phyloP scores from a whole-genome alignment of 2,113 vertebrate species.

The Dasyprocta punctata region DNA sequence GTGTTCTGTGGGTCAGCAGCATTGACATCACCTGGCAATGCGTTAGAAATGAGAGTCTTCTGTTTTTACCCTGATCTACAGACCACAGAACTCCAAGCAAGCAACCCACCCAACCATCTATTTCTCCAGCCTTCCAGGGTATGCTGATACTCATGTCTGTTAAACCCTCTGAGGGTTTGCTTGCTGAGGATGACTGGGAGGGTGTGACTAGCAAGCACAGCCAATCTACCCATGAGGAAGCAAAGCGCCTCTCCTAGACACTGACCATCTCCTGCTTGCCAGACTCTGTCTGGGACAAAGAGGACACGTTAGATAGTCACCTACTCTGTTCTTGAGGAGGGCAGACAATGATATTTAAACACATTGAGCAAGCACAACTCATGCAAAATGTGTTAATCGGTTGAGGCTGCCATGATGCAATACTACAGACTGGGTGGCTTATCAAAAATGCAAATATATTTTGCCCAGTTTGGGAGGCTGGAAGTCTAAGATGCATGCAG shows the following conservation, averaged over 20 bases:
- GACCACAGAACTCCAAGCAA: not conserved
- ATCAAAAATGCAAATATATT: not conserved
- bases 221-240: not conserved
- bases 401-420: not conserved
- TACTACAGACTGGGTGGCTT: not conserved
- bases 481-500: not conserved
- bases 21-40: accelerated
- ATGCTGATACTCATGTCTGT: not conserved
- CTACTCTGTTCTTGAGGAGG: not conserved
- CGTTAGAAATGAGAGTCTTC: not conserved
- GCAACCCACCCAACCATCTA: not conserved
- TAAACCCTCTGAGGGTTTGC: not conserved
- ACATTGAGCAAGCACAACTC: not conserved
- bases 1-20: accelerated
- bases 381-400: not conserved
- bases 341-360: not conserved
- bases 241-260: not conserved
- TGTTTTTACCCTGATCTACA: not conserved
- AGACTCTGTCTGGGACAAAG: not conserved
- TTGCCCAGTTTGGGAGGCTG: not conserved
- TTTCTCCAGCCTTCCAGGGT: not conserved
- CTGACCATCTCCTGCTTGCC: accelerated
- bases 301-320: no score
- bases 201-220: not conserved
- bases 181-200: accelerated